Percentiles rank a stretch among this genome's conserved stretches.
Conservation (phyloP, 2,113 vertebrate genomes). For the Guaruba guarouba region DNA sequence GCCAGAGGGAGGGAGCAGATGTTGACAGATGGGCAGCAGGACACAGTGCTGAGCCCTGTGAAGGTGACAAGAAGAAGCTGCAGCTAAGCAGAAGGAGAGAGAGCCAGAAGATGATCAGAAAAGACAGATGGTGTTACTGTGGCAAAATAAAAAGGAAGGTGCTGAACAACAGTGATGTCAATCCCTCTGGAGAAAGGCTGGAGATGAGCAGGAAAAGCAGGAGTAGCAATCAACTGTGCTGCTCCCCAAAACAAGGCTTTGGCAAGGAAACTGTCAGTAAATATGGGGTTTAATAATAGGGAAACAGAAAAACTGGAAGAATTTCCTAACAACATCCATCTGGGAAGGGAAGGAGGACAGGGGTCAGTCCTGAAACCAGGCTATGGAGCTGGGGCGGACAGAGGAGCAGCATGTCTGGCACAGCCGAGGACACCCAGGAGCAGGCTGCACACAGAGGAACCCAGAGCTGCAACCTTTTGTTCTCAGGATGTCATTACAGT, state of each 20-base stretch:
- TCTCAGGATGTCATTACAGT: not conserved
- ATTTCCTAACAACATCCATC: not conserved
- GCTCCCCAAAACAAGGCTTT: not conserved
- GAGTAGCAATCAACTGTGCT: rapidly evolving
- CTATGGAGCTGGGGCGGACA: not conserved
- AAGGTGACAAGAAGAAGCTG: not conserved
- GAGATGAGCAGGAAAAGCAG: not conserved
- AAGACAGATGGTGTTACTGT: not conserved
- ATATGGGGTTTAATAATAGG: not conserved
- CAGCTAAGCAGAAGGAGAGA: not conserved
- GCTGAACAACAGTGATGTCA: not conserved
- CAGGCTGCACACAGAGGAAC: rapidly evolving
- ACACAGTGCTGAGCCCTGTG: not conserved
- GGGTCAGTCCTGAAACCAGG: not conserved
- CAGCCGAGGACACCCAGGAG: not conserved
- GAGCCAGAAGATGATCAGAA: not conserved
- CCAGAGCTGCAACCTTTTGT: not conserved
- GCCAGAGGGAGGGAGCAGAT: rapidly evolving
- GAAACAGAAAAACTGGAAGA: not conserved
- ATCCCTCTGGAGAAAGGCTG: not conserved
- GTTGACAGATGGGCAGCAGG: not conserved
- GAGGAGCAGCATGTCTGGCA: not conserved
- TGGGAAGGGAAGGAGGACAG: not conserved
- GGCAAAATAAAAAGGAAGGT: not conserved
- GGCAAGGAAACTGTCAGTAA: not conserved